phyloP scores from a whole-genome alignment of 2,113 vertebrate genomes.

The Columba janthina region DNA sequence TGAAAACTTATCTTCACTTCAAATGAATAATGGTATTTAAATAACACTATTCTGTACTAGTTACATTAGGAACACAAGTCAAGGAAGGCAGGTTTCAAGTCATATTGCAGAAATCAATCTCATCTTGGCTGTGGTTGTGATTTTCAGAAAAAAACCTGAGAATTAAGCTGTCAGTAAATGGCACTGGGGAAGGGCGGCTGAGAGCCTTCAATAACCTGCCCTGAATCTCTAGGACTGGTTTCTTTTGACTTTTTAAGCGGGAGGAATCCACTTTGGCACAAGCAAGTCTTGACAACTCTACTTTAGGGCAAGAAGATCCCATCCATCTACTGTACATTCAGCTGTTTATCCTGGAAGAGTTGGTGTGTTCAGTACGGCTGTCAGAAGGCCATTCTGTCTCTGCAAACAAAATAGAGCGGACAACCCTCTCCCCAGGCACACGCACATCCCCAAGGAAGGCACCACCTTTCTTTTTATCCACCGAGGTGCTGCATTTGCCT shows the following conservation, averaged over 20 bases:
- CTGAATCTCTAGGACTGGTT: neutral
- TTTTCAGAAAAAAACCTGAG: neutral
- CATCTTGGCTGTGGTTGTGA: neutral
- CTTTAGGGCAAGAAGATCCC: neutral
- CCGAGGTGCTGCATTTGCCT: neutral
- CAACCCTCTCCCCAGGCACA: neutral
- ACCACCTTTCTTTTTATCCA: neutral
- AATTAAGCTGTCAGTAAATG: neutral
- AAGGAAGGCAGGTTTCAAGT: neutral
- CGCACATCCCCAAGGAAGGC: fast-evolving
- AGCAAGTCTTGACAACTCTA: neutral
- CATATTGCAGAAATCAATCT: neutral
- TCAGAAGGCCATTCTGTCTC: neutral
- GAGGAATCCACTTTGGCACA: neutral
- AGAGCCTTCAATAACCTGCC: neutral
- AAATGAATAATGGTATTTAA: neutral
- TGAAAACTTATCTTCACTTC: neutral
- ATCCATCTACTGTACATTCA: neutral
- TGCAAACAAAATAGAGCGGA: neutral
- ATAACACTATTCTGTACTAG: neutral
- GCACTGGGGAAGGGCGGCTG: neutral
- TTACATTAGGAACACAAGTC: neutral
- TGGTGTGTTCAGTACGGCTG: neutral
- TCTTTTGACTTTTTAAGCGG: neutral
- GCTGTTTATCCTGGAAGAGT: neutral